Evolutionary conservation across 2,797 vertebrate species (phyloP).

Genomic region (Columba guinea): DNA sequence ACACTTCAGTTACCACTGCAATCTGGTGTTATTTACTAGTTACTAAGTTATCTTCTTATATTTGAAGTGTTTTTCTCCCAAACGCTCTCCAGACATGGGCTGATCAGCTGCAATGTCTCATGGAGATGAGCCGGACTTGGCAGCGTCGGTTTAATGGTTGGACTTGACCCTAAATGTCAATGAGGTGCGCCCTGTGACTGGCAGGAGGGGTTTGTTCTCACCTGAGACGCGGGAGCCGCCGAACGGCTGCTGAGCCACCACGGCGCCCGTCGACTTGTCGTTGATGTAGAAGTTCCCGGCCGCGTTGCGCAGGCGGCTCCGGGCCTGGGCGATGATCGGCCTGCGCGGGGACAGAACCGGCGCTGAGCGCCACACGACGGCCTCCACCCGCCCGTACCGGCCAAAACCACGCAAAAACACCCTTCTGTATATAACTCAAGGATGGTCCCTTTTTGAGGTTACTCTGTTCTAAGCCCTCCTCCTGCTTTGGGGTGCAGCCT

Average conservation of each 20-base stretch:
- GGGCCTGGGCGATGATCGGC: conserved; percentile 78
- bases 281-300: conserved; percentile 96
- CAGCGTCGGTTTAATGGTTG: no score
- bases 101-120: no score
- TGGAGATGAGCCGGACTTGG: no score
- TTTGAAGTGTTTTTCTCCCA: no score
- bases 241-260: conserved; percentile 95
- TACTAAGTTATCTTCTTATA: no score
- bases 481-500: not conserved
- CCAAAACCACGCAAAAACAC: accelerated
- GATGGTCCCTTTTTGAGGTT: not conserved
- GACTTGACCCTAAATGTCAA: no score
- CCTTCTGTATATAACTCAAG: no score
- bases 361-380: accelerated
- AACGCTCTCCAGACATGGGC: no score
- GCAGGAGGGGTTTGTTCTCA: conserved; percentile 37
- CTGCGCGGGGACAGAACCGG: conserved; percentile 51
- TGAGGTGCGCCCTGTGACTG: no score
- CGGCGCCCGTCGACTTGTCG: conserved; percentile 90
- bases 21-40: no score
- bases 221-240: conserved; percentile 92
- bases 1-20: no score
- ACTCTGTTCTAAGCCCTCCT: not conserved
- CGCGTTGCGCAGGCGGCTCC: conserved; percentile 80
- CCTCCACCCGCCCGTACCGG: not conserved